Evolutionary conservation across 2,113 vertebrate species (phyloP), one percentile per base, ranked within the genome.

Genomic region (Salvelinus sp.): DNA sequence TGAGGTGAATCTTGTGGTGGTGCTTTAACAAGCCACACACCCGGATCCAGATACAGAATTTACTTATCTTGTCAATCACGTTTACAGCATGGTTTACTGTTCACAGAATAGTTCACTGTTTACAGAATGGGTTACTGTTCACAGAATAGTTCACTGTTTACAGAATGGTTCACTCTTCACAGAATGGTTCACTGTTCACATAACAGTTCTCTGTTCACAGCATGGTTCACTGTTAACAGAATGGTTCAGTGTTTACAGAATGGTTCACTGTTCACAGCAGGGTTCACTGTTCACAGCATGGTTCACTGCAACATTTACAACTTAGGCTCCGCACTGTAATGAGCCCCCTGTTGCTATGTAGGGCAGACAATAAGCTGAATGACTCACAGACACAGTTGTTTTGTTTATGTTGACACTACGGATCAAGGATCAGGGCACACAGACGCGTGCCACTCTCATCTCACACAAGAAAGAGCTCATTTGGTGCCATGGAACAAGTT

Each of bases 311-410:
- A 86, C 76, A 70, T 85, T 83, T 82, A 79, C 80, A 82, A 86
- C 82, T 27, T 9, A 38, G 70, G 60, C 73, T 84, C 78, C 83
- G 69, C 78, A 76, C 80, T 33, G 74, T 78, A 57, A 60, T 89
- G 82, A 86, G 82, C 85, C 77, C 77, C 77, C 79, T 82, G 78
- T 84, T 44, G 38, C 38, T 44, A 44, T 44, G 38, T 44, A 44
- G 38, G 38, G 38, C 38, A 44, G 9, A 44, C 9, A 44, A 44
- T 44, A 79, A 87, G 80, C 73, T 72, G 82, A 83, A 91, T 92
- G 88, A 91, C 79, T 92, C 89, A 91, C 89, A 76, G 16, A 60
- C 75, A 78, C 48, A 79, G 77, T 84, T 87, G 76, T 83, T 86
- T 78, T 57, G 72, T 82, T 76, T 83, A 72, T 48, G 48, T 78